Evolutionary conservation across 2,888 invertebrate genomes (phyloP), one percentile per base, ranked within the genome.

Genomic region (Argyresthia albistria): DNA sequence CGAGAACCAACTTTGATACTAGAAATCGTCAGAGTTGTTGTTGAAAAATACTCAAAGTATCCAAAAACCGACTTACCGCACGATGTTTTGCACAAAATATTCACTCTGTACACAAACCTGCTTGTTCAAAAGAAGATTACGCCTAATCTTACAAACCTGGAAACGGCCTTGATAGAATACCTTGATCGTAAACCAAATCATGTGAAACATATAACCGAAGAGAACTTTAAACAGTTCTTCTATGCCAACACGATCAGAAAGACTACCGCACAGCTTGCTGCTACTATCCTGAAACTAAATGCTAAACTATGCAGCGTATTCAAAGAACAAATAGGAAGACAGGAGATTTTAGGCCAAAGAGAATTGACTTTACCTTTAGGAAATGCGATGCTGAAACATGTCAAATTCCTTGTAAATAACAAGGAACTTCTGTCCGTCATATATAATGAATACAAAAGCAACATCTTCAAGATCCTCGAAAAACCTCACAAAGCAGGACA

Each of bases 401-500:
- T 67, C 58, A 64, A 76, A 58, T 73, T 76, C 60, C 52, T 82
- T 46, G 65, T 74, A 60, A 73, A 88, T 0, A 74, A 83, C 42
- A 73, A 84, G 25, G 74, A 91, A 35, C 67, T 82, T 11, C 59
- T 93, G 4, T 64, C 67, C 16, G 81, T 73, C 50, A 77, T 93
- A 52, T 92, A 88, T 63, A 76, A 88, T 46, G 84, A 89, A 61
- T 91, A 92, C 58, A 90, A 91, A 69, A 74, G 86, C 0, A 90
- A 91, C 57, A 89, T 95, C 39, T 69, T 82, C 50, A 91, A 91
- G 70, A 82, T 90, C 56, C 73, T 93, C 45, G 90, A 91, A 62
- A 93, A 92, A 64, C 93, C 93, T 0, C 91, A 91, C 56, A 93
- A 93, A 76, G 90, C 90, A 4, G 91, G 91, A 0, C 90, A 90